These are phyloP conservation scores for Pentalonia nigronervosa DNA, from an alignment of 1,140 invertebrate genomes.

Conservation along the genomic window DNA sequence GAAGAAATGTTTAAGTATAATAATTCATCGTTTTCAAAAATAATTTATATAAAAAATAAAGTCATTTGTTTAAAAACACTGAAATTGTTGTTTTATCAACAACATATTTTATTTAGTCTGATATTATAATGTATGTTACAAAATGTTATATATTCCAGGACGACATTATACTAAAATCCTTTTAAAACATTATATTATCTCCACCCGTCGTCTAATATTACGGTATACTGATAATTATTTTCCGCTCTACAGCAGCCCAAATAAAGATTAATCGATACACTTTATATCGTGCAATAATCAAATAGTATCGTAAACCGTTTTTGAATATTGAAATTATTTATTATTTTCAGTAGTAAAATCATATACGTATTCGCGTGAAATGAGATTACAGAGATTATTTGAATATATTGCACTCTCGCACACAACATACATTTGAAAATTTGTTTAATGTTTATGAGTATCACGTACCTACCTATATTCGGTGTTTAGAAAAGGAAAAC, in stretches of 20 bases:
- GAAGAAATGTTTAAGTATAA: neutral
- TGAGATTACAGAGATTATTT: neutral
- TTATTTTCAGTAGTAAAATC: neutral
- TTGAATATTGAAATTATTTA: neutral
- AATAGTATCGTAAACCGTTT: neutral
- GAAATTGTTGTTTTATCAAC: neutral
- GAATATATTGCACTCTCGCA: neutral
- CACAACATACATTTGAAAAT: neutral
- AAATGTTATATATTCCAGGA: too few species aligned
- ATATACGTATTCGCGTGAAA: neutral
- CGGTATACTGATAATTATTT: neutral
- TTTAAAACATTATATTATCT: neutral
- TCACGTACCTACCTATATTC: neutral
- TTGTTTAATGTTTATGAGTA: neutral
- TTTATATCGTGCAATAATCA: neutral
- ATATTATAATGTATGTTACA: too few species aligned
- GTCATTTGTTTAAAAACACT: neutral
- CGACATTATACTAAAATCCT: neutral
- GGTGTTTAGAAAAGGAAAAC: neutral
- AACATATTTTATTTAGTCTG: neutral
- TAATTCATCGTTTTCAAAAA: neutral
- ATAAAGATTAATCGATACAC: neutral
- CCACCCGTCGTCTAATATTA: neutral
- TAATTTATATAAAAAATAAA: neutral
- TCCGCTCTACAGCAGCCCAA: neutral